Conservation (phyloP, 2,797 vertebrate genomes). For the Anolis apletophallus region DNA sequence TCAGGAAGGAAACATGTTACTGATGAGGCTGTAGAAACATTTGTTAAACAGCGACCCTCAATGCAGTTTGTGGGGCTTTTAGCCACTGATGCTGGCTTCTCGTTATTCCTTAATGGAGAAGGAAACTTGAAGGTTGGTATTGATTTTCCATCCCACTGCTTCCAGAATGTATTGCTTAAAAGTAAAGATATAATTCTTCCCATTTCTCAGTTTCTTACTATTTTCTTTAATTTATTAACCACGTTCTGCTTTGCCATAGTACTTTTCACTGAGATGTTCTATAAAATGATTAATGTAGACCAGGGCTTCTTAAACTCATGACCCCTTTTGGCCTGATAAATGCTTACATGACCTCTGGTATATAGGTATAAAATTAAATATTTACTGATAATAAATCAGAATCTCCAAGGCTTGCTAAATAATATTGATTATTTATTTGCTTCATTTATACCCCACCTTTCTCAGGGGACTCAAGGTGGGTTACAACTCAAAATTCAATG, state of each 20-base stretch:
- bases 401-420: too few relatives aligned
- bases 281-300: too few relatives aligned
- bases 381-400: too few relatives aligned
- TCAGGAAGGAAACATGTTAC: conserved; percentile 96
- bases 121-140: conserved; percentile 90
- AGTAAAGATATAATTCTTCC: background rate
- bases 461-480: too few relatives aligned
- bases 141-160: conserved; percentile 9
- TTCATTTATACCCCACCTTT: too few relatives aligned
- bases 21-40: conserved; percentile 90
- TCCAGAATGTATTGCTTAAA: background rate
- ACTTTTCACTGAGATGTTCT: background rate
- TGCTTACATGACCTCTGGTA: too few relatives aligned
- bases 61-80: conserved; percentile 97
- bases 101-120: conserved; percentile 93
- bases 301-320: too few relatives aligned
- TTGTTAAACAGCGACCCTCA: conserved; percentile 91
- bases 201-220: background rate
- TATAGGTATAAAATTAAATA: too few relatives aligned
- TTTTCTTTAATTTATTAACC: background rate
- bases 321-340: too few relatives aligned
- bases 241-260: background rate
- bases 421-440: too few relatives aligned
- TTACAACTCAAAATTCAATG: too few relatives aligned
- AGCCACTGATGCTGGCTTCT: conserved; percentile 96